These are phyloP conservation scores for Ormyrus labotus DNA, from an alignment of 2,888 invertebrate genomes.

Conservation along the genomic window DNA sequence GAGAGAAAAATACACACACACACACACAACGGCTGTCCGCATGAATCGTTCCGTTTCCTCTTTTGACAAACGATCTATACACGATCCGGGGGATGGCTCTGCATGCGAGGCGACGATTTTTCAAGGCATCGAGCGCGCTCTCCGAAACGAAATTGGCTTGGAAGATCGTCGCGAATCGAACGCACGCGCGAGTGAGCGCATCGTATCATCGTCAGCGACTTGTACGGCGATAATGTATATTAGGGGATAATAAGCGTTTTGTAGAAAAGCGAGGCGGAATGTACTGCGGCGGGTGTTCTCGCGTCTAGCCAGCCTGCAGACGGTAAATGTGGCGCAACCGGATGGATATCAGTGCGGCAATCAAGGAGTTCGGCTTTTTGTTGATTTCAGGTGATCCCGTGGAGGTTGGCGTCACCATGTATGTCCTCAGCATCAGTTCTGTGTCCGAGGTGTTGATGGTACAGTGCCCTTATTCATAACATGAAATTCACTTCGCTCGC, in stretches of 20 bases:
- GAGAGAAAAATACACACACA: neutral
- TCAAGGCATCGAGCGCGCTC: neutral
- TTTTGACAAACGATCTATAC: too few species aligned
- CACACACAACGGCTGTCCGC: neutral
- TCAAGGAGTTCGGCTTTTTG: conserved; percentile 64
- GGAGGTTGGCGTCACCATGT: conserved; percentile 98
- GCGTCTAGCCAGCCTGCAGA: conserved; percentile 1
- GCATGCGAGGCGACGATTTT: conserved; percentile 2
- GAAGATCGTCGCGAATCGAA: neutral
- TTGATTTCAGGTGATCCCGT: conserved; percentile 95
- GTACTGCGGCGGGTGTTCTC: neutral
- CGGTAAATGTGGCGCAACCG: conserved; percentile 39
- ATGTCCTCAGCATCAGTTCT: conserved; percentile 98
- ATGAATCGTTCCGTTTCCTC: neutral
- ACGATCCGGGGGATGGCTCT: too few species aligned
- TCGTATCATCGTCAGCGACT: neutral
- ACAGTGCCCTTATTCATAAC: conserved; percentile 73
- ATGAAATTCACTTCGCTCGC: conserved; percentile 62
- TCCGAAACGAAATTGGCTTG: neutral
- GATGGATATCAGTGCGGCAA: conserved; percentile 44
- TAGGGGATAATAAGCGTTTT: neutral
- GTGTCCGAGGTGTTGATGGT: conserved; percentile 99
- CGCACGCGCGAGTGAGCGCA: conserved; percentile 41
- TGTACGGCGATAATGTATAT: neutral
- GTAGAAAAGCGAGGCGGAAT: neutral